Evolutionary conservation across 2,888 invertebrate species (phyloP).

Genomic region (Caenorhabditis virilis): DNA sequence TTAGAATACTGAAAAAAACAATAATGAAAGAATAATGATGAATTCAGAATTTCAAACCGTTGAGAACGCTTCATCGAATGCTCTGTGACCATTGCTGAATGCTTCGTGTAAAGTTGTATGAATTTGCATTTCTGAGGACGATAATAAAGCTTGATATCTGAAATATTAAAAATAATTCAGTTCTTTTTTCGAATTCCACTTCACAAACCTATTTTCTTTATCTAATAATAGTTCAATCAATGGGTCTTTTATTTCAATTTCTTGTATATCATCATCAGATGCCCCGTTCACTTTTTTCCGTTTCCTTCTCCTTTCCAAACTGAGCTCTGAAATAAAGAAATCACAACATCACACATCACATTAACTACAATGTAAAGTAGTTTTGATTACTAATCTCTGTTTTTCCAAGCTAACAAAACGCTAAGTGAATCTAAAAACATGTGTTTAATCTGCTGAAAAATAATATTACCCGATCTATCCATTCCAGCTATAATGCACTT

Average conservation of each 20-base stretch:
- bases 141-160: conserved; percentile 47
- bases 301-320: conserved; percentile 64
- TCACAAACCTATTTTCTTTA: conserved; percentile 41
- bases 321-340: conserved; percentile 52
- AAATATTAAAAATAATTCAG: conserved; percentile 1
- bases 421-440: too few species aligned
- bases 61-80: conserved; percentile 47
- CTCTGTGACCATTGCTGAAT: conserved; percentile 23
- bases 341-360: too few species aligned
- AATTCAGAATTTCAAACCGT: conserved; percentile 21
- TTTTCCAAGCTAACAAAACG: too few species aligned
- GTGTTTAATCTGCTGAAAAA: too few species aligned
- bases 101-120: conserved; percentile 46
- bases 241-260: conserved; percentile 36
- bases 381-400: too few species aligned
- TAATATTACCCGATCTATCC: conserved; percentile 51
- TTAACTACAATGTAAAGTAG: too few species aligned
- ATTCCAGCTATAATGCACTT: conserved; percentile 64
- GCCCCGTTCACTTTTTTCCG: conserved; percentile 48
- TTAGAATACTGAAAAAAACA: conserved; percentile 32
- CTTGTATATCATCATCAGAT: conserved; percentile 33
- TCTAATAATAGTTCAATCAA: conserved; percentile 48
- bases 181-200: too few species aligned
- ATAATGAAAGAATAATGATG: background rate
- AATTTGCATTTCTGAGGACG: conserved; percentile 40